Evolutionary conservation across 2,113 vertebrate species (phyloP).

Genomic region (Procavia capensis): DNA sequence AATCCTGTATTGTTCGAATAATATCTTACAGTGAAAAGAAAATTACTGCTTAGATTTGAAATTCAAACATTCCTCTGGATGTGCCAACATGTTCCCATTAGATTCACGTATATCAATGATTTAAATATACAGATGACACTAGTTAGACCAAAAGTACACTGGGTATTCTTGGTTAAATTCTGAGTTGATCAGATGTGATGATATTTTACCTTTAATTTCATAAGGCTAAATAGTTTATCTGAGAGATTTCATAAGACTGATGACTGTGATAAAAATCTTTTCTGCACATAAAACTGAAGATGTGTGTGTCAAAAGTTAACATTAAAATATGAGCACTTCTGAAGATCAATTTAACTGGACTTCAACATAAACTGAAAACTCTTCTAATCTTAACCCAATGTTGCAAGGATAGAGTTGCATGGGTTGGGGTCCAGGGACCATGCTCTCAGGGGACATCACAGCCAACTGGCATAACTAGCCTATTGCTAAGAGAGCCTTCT

Average conservation of each 20-base stretch:
- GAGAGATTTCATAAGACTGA: not conserved
- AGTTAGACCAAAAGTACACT: not conserved
- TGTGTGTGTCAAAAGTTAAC: not conserved
- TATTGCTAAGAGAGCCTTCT: no score
- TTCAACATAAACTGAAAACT: no score
- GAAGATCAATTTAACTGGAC: no score
- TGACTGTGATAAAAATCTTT: not conserved
- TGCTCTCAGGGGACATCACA: no score
- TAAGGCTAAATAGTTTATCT: not conserved
- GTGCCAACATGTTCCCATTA: not conserved
- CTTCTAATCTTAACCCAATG: no score
- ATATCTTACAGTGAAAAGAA: not conserved
- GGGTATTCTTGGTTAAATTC: not conserved
- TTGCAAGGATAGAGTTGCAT: no score
- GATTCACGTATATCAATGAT: not conserved
- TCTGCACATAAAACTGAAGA: conserved; percentile 14
- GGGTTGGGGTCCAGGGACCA: no score
- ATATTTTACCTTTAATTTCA: not conserved
- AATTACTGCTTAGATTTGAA: not conserved
- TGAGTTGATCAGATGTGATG: not conserved
- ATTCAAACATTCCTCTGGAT: not conserved
- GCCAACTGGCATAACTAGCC: no score
- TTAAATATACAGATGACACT: not conserved
- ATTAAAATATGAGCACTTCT: not conserved
- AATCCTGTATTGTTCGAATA: not conserved